These are phyloP conservation scores for Polypedilum pembai DNA, from an alignment of 1,140 invertebrate species.

Conservation along the genomic window DNA sequence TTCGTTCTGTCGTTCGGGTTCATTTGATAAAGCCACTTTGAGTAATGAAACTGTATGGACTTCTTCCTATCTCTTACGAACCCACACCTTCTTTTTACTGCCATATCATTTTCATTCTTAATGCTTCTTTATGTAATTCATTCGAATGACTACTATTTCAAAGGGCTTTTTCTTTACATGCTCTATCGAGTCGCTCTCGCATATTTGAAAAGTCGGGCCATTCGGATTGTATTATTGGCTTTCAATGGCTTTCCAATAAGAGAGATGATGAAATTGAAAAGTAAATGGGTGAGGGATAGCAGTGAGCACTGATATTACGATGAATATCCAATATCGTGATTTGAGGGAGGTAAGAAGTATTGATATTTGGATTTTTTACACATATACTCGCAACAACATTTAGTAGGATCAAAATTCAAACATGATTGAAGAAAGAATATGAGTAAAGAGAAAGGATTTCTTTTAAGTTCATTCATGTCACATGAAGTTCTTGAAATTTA, in stretches of 20 bases:
- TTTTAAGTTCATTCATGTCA: background rate
- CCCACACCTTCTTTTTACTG: background rate
- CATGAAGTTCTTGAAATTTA: background rate
- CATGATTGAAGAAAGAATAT: too few species aligned
- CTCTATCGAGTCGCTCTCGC: background rate
- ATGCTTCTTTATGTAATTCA: slow-evolving; percentile 13
- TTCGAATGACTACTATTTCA: slow-evolving; percentile 8
- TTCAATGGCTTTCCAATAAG: slow-evolving; percentile 6
- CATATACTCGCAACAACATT: background rate
- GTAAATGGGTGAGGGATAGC: background rate
- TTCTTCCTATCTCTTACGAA: background rate
- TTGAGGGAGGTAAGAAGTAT: slow-evolving; percentile 3
- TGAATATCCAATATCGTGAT: slow-evolving; percentile 18
- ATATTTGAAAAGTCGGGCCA: background rate
- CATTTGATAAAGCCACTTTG: slow-evolving; percentile 17
- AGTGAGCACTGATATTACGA: background rate
- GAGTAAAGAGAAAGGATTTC: background rate
- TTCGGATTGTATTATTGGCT: slow-evolving; percentile 5
- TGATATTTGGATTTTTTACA: slow-evolving; percentile 4
- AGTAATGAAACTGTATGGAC: background rate
- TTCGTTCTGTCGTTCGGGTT: background rate
- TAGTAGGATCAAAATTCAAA: background rate
- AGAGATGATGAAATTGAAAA: slow-evolving; percentile 16
- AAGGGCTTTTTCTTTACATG: background rate
- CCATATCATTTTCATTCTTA: background rate